Percentiles rank a stretch among this genome's conserved stretches.
Evolutionary conservation across 37 sponge, comb jelly and placozoan genomes (phyloP).

Genomic region (Haliclona indistincta): DNA sequence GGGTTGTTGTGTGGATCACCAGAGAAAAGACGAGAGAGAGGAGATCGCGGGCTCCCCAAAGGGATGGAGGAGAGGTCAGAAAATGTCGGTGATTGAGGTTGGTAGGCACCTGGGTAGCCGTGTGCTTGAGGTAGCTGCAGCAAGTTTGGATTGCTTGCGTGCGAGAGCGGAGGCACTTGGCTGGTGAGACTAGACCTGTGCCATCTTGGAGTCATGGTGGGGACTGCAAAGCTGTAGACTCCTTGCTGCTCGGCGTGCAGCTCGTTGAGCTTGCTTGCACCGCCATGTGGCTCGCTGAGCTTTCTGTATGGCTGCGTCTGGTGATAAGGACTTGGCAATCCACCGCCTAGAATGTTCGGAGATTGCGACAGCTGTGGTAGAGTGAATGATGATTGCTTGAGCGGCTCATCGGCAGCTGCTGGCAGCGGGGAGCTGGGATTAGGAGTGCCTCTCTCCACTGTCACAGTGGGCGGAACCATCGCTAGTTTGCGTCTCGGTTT

Average conservation of each 20-base stretch:
- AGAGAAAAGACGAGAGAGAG: background rate
- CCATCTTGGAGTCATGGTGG: background rate
- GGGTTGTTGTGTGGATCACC: background rate
- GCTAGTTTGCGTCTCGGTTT: background rate
- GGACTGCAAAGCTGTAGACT: too few relatives aligned
- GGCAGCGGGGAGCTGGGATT: background rate
- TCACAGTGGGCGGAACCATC: slow-evolving; percentile 38
- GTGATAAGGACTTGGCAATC: background rate
- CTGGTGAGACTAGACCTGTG: background rate
- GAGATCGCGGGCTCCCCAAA: slow-evolving; percentile 44
- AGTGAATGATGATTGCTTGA: too few relatives aligned
- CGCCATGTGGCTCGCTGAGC: background rate
- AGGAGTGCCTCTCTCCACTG: slow-evolving; percentile 16
- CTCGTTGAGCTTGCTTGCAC: too few relatives aligned
- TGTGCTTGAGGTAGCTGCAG: slow-evolving; percentile 34
- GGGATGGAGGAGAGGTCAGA: slow-evolving; percentile 67
- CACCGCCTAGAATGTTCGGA: background rate
- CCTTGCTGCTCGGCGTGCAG: too few relatives aligned
- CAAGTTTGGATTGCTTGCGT: background rate
- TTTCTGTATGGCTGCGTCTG: background rate
- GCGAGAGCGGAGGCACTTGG: background rate
- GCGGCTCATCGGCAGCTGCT: background rate
- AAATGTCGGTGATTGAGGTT: slow-evolving; percentile 45
- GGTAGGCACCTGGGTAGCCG: background rate
- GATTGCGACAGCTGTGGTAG: background rate